Evolutionary conservation across 2,797 vertebrate genomes (phyloP), one percentile per base, ranked within the genome.

Genomic region (Crenichthys baileyi): DNA sequence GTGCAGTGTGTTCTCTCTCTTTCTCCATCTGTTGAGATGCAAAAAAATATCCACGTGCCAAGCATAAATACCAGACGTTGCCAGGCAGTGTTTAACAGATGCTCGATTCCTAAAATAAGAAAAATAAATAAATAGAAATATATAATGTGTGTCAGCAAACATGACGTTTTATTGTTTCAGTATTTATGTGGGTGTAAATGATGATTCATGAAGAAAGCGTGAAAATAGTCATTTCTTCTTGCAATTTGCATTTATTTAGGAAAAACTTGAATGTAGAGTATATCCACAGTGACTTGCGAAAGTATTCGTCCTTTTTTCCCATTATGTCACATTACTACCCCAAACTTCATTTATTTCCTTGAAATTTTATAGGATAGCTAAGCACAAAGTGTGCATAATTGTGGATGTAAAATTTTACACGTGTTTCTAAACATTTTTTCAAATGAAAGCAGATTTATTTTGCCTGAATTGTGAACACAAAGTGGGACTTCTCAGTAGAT

Each of bases 61-160:
- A 36, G 70, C 12, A 46, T 24, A 39, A 73, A 53, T 26, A 68
- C 24, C 41, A 46, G 11, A 50, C 36, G 31, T 58, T 73, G 11
- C 72, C 51, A 73, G 31, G 53, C n/a, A 73, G 12, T n/a, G 36
- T 58, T n/a, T 58, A 58, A 26, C 72, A 73, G 72, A 60, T 60
- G 72, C 72, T 58, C n/a, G 36, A 44, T 46, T 41, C 41, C 16
- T 29, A 39, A 73, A 73, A 41, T 58, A 58, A 39, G 13, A 48
- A 1, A 26, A 31, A 72, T 51, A 56, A 73, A 31, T 22, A 31
- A 31, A 31, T 31, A 2, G 22, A 39, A 73, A 9, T 44, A 73
- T 44, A 9, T 39, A 9, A 46, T n/a, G 53, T 73, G 41, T 29
- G 24, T 29, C 12, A 26, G 39, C 7, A 73, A 26, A 73, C 6